Evolutionary conservation across 2,797 vertebrate species (phyloP).

Genomic region (Eulemur albifrons): DNA sequence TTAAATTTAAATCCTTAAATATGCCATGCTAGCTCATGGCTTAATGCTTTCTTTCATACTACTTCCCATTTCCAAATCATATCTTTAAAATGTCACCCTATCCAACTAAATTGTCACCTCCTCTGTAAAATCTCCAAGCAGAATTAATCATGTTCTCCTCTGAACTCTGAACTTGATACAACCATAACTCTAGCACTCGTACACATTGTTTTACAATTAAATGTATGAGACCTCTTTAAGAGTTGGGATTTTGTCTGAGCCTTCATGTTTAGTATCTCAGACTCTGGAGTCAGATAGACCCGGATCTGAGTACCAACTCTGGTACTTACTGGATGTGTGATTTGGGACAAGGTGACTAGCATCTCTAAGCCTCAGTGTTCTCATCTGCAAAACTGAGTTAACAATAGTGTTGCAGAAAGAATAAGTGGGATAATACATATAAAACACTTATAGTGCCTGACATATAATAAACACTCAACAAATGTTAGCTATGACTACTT

Average conservation of each 20-base stretch:
- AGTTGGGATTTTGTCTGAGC: neutral
- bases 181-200: conserved; percentile 35
- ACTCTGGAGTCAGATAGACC: neutral
- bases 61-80: conserved; percentile 25
- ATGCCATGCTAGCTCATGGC: neutral
- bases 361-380: neutral
- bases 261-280: neutral
- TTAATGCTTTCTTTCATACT: conserved; percentile 4
- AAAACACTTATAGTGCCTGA: neutral
- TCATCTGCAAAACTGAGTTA: neutral
- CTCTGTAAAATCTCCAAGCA: conserved; percentile 51
- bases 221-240: neutral
- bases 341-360: neutral
- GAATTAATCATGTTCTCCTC: conserved; percentile 45
- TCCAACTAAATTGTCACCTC: conserved; percentile 54
- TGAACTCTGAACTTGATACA: conserved; percentile 44
- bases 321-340: neutral
- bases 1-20: neutral
- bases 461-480: conserved; percentile 20
- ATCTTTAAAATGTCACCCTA: conserved; percentile 63
- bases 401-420: neutral
- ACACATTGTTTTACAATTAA: conserved; percentile 31
- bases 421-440: conserved; percentile 12
- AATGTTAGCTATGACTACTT: conserved; percentile 16
- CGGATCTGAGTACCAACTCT: neutral